Base-by-base conservation (phyloP, 2,888 invertebrate species). In the Drosophila ezoana region DNA sequence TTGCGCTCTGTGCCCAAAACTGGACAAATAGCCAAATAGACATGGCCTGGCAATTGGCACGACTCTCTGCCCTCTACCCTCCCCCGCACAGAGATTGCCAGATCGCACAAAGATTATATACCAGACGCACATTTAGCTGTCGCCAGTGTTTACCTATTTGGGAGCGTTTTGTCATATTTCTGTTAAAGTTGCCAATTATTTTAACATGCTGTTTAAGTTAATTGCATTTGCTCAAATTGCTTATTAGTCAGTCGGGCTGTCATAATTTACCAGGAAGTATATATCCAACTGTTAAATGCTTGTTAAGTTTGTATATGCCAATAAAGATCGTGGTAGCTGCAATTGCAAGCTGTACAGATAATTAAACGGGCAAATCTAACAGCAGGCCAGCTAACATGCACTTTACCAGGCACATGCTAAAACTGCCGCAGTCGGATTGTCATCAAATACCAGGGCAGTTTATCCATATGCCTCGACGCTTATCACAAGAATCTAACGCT, bases 21-120 rank as follows among this genome's bases (percentile, higher is more conserved):
- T 82, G 82, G 84, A 81, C 82, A 86, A 82, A 86, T 80, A 73
- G 61, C 69, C 78, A 75, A 81, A 60, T 45, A 58, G 71, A 80
- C 78, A 77, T 71, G 77, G 69, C 54, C 48, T 43, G 81, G 76
- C 79, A 79, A 83, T 86, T 86, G 86, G 82, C 82, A 83, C 84
- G 84, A 83, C 73, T 84, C 59, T 38, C 51, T 38, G 28, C 51
- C 28, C 28, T 28, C 51, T 11, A n/a, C 51, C 51, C 14, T n/a
- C 10, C 8, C 23, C 11, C 20, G 6, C 48, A 38, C 59, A 20
- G 14, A 65, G 40, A 44, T 52, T 51, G 23, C 47, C 37, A 62
- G 62, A 67, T 60, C 68, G 9, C 40, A 51, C 48, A 47, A 54
- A 72, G 58, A 38, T 53, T 23, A 35, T 37, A 49, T 13, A 56